These are phyloP conservation scores for Sylvia atricapilla DNA, from an alignment of 2,113 vertebrate species.

Conservation along the genomic window DNA sequence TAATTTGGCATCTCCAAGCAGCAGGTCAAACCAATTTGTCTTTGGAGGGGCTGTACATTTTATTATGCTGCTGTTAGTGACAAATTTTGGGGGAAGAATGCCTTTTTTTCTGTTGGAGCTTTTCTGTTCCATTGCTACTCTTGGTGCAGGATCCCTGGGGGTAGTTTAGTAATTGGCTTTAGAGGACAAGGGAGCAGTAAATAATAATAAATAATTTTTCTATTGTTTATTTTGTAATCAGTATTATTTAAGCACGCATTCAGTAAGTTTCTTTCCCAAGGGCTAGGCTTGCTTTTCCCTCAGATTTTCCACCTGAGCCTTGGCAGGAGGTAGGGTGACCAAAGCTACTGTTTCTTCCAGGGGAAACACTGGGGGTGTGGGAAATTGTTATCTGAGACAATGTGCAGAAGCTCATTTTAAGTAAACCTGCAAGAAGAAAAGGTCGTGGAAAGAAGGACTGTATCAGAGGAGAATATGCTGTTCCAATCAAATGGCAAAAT, in stretches of 20 bases:
- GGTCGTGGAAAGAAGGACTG: not conserved
- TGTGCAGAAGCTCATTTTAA: not conserved
- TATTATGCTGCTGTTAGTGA: not conserved
- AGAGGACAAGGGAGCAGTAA: not conserved
- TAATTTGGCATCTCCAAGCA: not conserved
- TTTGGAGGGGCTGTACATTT: not conserved
- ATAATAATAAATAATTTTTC: not conserved
- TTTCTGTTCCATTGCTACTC: not conserved
- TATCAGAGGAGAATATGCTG: not conserved
- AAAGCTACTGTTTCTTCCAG: not conserved
- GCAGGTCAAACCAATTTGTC: not conserved
- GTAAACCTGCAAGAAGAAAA: not conserved
- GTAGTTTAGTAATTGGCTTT: not conserved
- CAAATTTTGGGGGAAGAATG: not conserved
- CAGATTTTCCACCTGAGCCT: not conserved
- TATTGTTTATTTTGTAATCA: not conserved
- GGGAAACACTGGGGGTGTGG: not conserved
- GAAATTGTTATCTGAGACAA: not conserved
- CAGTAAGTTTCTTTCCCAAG: not conserved
- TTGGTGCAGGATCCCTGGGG: not conserved
- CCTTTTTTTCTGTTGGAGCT: not conserved
- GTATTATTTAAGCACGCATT: not conserved
- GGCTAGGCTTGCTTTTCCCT: not conserved
- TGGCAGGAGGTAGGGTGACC: not conserved
- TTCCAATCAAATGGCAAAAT: not conserved